Conservation (phyloP, 1,140 invertebrate genomes). For the Calycopis cecrops region DNA sequence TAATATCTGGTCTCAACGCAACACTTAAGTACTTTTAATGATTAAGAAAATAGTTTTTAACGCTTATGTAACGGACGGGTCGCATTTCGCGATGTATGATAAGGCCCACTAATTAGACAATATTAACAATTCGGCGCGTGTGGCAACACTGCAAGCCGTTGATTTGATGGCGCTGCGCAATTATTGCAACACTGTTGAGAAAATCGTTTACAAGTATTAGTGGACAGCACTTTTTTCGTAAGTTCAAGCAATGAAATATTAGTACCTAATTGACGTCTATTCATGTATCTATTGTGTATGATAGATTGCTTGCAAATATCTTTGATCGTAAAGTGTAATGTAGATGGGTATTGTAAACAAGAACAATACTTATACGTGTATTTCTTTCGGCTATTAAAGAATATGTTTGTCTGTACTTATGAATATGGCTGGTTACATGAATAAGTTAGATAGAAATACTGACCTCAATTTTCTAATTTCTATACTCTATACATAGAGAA, state of each 20-base stretch:
- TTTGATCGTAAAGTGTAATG: too few relatives aligned
- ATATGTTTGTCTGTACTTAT: too few relatives aligned
- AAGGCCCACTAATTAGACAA: slow-evolving; percentile 61
- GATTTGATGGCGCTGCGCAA: slow-evolving; percentile 34
- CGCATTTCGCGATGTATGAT: slow-evolving; percentile 63
- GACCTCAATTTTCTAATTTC: too few relatives aligned
- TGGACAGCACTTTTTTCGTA: slow-evolving; percentile 10
- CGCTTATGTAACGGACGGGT: slow-evolving; percentile 45
- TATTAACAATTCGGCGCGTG: slow-evolving; percentile 50
- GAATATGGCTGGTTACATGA: too few relatives aligned
- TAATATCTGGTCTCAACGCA: background rate
- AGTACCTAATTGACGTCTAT: background rate
- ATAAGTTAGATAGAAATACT: too few relatives aligned
- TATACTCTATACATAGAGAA: too few relatives aligned
- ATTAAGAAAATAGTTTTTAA: slow-evolving; percentile 19
- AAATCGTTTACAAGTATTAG: slow-evolving; percentile 7
- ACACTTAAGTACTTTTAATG: background rate
- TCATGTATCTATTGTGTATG: too few relatives aligned
- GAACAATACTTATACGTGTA: too few relatives aligned
- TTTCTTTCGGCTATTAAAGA: too few relatives aligned
- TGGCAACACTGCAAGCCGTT: slow-evolving; percentile 34
- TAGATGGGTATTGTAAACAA: too few relatives aligned
- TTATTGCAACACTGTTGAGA: slow-evolving; percentile 26
- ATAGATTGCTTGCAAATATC: too few relatives aligned
- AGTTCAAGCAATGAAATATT: slow-evolving; percentile 11